phyloP scores from a whole-genome alignment of 2,888 invertebrate genomes.

The Andrena chrysosceles region DNA sequence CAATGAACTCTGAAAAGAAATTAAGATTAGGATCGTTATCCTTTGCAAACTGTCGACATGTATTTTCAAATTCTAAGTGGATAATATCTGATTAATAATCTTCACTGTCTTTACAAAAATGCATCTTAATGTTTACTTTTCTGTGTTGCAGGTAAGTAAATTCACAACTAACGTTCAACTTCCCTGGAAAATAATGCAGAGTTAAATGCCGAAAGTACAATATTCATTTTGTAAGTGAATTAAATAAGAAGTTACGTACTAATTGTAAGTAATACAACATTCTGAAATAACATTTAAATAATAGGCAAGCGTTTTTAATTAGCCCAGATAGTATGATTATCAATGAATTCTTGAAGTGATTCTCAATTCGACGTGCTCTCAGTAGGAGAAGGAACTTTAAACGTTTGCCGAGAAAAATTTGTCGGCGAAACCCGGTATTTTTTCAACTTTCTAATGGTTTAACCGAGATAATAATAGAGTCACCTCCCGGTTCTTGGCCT shows the following conservation, averaged over 20 bases:
- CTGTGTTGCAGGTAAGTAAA: constrained; percentile 18
- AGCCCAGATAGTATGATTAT: too few relatives aligned
- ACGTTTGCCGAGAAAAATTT: constrained; percentile 8
- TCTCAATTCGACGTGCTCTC: not conserved
- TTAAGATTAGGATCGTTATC: too few relatives aligned
- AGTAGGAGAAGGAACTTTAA: not conserved
- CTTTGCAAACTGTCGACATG: too few relatives aligned
- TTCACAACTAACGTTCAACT: not conserved
- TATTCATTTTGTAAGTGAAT: not conserved
- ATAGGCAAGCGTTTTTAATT: not conserved
- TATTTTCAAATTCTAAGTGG: not conserved
- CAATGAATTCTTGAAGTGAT: not conserved
- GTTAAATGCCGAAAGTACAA: not conserved
- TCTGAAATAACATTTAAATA: not conserved
- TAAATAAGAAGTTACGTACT: too few relatives aligned
- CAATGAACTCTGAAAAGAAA: not conserved
- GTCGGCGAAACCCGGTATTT: constrained; percentile 23
- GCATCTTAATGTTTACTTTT: not conserved
- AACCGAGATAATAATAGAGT: constrained; percentile 37
- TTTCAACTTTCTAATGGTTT: constrained; percentile 35
- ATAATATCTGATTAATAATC: not conserved
- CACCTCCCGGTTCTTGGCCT: not conserved
- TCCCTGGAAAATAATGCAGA: too few relatives aligned
- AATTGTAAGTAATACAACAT: not conserved
- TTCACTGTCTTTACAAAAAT: not conserved